Base-by-base conservation (phyloP, 2,888 invertebrate species). In the Ypsolopha scabrella region DNA sequence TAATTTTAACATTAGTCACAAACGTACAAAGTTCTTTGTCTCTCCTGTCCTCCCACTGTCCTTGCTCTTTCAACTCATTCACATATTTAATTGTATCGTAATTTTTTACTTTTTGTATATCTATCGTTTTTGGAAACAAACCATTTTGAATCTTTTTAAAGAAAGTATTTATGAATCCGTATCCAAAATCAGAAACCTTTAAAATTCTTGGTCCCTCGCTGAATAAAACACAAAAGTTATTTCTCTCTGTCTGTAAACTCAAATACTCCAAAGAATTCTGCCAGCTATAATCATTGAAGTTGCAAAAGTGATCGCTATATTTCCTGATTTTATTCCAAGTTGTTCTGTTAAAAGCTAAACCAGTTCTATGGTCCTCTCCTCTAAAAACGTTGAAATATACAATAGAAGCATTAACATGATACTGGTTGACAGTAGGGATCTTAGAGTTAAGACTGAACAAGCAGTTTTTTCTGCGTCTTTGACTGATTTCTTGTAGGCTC, bases 141-240 rank as follows among this genome's bases (percentile, higher is more conserved):
- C 24, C 4, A 24, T 24, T 24, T 24, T 24, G 2, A 24, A 24
- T 24, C 4, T 24, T 24, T 24, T 24, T 4, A 24, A 24, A 24
- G 24, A 24, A 24, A 24, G 24, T 24, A 4, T 4, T 24, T 24
- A 24, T 24, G 24, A 24, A 24, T 24, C 24, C 24, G 24, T 24
- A 24, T 4, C 4, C 24, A 24, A 24, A 38, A 55, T 52, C 44
- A 55, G 50, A 47, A 52, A 58, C 54, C 54, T 55, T 48, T 60
- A 60, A 36, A 62, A 55, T 13, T 58, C 59, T 7, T 51, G 52
- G 37, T 59, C 58, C 50, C 59, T 55, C 6, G 48, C 11, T 14
- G 14, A 13, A 14, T 1, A 43, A 7, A 1, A 43, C 43, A 9
- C 9, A 9, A 1, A 43, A 14, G 14, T 43, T 43, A 9, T 14